Conservation (phyloP, 2,888 invertebrate species). For the Apotomis betuletana region DNA sequence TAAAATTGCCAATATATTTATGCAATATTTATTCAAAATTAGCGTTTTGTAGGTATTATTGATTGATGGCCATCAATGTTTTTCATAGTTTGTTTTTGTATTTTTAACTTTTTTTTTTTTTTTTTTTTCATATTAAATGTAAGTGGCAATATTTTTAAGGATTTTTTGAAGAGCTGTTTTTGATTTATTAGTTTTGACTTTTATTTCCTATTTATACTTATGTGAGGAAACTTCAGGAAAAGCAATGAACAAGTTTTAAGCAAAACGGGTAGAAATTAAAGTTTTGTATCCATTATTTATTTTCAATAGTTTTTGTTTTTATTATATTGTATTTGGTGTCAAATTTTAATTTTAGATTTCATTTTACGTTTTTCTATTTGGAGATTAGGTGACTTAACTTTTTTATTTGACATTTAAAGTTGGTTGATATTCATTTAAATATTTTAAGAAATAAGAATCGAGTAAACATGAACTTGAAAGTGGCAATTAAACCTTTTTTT, state of each 20-base stretch:
- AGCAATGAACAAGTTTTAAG: too few species aligned
- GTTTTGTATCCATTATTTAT: too few species aligned
- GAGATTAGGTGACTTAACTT: too few species aligned
- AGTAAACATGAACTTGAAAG: background rate
- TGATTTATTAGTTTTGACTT: too few species aligned
- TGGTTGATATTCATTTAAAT: background rate
- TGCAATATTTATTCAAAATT: constrained; percentile 13
- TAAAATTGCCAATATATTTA: constrained; percentile 40
- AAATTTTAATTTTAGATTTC: too few species aligned
- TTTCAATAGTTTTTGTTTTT: too few species aligned
- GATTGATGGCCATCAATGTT: constrained; percentile 35
- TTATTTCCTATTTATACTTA: too few species aligned
- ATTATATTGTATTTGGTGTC: too few species aligned
- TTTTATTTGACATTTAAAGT: background rate
- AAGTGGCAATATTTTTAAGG: background rate
- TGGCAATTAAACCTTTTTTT: constrained; percentile 31
- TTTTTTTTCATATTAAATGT: constrained; percentile 1
- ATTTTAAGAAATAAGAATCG: too few species aligned
- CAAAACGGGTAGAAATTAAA: too few species aligned
- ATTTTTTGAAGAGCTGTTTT: background rate
- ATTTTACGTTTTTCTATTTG: too few species aligned
- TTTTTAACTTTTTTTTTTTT: background rate
- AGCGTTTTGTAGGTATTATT: constrained; percentile 6
- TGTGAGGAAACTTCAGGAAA: too few species aligned
- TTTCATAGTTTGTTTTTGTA: background rate